phyloP scores from a whole-genome alignment of 2,113 vertebrate genomes.

The Nyctereutes procyonoides region DNA sequence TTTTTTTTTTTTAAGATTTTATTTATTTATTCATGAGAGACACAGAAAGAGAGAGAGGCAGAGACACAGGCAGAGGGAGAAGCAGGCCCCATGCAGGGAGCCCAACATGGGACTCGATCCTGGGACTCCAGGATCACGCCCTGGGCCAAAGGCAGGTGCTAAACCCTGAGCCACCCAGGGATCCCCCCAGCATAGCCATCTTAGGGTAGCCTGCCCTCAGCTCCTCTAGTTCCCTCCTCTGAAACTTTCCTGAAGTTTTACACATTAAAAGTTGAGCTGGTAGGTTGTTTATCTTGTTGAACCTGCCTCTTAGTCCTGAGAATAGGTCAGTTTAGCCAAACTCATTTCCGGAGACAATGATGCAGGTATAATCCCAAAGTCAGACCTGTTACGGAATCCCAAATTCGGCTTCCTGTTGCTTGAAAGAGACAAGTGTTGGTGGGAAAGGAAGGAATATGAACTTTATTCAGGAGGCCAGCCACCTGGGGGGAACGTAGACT shows the following conservation, averaged over 20 bases:
- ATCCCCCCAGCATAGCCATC: neutral
- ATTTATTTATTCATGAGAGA: too few species aligned
- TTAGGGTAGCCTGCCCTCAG: neutral
- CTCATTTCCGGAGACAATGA: neutral
- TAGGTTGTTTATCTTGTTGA: neutral
- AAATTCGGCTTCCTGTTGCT: neutral
- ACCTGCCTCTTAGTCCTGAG: neutral
- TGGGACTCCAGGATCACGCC: too few species aligned
- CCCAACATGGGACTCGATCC: too few species aligned
- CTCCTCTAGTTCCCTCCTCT: neutral
- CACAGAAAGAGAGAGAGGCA: too few species aligned
- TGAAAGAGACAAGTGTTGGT: neutral
- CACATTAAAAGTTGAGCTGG: neutral
- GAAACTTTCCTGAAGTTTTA: neutral
- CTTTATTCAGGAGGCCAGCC: neutral
- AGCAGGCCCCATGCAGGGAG: too few species aligned
- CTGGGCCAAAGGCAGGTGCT: too few species aligned
- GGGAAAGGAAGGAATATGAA: neutral
- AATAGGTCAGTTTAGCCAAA: neutral
- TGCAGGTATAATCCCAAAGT: neutral
- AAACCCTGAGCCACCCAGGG: too few species aligned
- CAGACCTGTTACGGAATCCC: neutral
- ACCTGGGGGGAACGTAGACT: neutral
- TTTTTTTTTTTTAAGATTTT: too few species aligned
- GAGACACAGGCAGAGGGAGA: too few species aligned